phyloP scores from a whole-genome alignment of 1,140 invertebrate species.

The Drosophila truncata region DNA sequence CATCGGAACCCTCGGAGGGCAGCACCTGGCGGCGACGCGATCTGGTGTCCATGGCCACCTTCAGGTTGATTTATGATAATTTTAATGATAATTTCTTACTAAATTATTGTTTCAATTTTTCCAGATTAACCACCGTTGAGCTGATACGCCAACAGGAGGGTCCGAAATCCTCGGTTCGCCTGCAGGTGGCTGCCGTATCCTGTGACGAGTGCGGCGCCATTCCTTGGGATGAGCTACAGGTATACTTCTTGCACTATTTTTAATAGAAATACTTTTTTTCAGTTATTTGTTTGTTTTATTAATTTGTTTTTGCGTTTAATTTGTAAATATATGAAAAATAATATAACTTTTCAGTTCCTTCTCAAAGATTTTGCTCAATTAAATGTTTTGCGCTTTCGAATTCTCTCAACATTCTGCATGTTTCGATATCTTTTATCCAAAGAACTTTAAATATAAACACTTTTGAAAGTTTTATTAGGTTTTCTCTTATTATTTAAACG shows the following conservation, averaged over 20 bases:
- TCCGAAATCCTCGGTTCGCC: slow-evolving; percentile 90
- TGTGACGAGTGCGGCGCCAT: slow-evolving; percentile 94
- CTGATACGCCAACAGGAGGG: slow-evolving; percentile 92
- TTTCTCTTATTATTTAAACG: slow-evolving; percentile 5
- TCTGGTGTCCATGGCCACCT: slow-evolving; percentile 87
- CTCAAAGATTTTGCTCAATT: slow-evolving; percentile 44
- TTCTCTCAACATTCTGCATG: slow-evolving; percentile 66
- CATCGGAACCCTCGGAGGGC: slow-evolving; percentile 92
- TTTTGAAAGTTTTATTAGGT: slow-evolving; percentile 19
- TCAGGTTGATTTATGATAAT: slow-evolving; percentile 60
- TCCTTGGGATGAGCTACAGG: slow-evolving; percentile 97
- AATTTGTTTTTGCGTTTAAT: slow-evolving; percentile 58
- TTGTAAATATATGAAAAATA: slow-evolving; percentile 40
- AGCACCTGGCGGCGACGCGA: slow-evolving; percentile 92
- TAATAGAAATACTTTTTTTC: slow-evolving; percentile 10
- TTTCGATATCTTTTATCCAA: slow-evolving; percentile 69
- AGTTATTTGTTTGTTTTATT: slow-evolving; percentile 17
- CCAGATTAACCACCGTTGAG: slow-evolving; percentile 92
- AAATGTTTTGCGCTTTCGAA: slow-evolving; percentile 58
- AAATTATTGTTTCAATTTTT: background rate
- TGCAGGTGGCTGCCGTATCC: slow-evolving; percentile 91
- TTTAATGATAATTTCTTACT: background rate
- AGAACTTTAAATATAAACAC: slow-evolving; percentile 40
- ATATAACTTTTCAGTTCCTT: slow-evolving; percentile 20
- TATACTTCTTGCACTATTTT: slow-evolving; percentile 76